Conservation (phyloP, 2,113 vertebrate species). For the Tor tambroides region DNA sequence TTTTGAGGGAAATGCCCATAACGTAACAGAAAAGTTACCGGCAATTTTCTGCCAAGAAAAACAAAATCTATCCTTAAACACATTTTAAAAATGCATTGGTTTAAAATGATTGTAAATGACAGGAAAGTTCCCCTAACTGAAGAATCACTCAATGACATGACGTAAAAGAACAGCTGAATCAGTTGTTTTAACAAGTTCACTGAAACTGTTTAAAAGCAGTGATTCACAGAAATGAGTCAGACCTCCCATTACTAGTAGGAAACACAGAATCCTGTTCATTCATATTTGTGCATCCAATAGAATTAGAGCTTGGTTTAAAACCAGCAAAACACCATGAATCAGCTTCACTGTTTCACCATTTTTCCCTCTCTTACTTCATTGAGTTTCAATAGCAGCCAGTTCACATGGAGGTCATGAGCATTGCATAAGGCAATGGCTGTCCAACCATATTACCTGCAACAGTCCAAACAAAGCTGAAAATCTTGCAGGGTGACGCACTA, state of each 20-base stretch:
- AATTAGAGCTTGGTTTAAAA: constrained; percentile 8
- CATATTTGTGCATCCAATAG: background rate
- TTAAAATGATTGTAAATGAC: background rate
- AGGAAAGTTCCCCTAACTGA: background rate
- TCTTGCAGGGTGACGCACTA: constrained; percentile 29
- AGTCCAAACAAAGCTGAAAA: constrained; percentile 36
- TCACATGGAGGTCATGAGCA: constrained; percentile 34
- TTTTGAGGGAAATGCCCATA: no score
- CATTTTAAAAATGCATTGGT: background rate
- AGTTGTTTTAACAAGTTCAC: constrained; percentile 3
- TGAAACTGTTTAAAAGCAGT: background rate
- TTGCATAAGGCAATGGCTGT: constrained; percentile 33
- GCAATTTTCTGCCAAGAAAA: background rate
- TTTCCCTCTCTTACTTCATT: background rate
- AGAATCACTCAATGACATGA: background rate
- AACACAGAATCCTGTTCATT: constrained; percentile 6
- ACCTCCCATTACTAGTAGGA: background rate
- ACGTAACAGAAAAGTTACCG: background rate
- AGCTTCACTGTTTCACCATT: background rate
- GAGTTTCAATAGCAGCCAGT: constrained; percentile 19
- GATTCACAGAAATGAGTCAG: constrained; percentile 29
- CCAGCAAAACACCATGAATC: background rate
- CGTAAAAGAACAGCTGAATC: constrained; percentile 1
- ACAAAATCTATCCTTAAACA: background rate
- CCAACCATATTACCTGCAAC: constrained; percentile 33